Evolutionary conservation across 2,888 invertebrate species (phyloP).

Genomic region (Cheilosia soror): DNA sequence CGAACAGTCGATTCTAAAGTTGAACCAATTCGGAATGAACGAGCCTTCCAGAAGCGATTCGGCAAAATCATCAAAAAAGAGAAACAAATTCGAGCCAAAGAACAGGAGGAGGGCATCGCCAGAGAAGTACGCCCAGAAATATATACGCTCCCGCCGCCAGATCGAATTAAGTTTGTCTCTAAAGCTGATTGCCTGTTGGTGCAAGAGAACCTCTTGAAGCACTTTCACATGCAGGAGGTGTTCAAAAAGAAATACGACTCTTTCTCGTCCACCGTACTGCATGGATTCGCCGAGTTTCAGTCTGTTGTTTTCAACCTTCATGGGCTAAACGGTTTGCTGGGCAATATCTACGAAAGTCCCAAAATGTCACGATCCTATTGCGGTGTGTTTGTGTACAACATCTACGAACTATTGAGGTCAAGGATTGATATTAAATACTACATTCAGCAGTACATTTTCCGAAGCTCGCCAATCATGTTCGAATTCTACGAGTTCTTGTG

Average conservation of each 20-base stretch:
- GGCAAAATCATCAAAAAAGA: slow-evolving; percentile 80
- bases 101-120: slow-evolving; percentile 75
- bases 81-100: slow-evolving; percentile 78
- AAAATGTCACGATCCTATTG: slow-evolving; percentile 88
- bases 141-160: slow-evolving; percentile 76
- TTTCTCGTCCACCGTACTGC: slow-evolving; percentile 80
- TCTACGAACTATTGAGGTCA: slow-evolving; percentile 86
- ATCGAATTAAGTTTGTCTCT: slow-evolving; percentile 79
- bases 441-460: slow-evolving; percentile 84
- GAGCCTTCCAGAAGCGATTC: slow-evolving; percentile 80
- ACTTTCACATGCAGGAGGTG: slow-evolving; percentile 82
- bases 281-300: slow-evolving; percentile 83
- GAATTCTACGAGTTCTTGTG: slow-evolving; percentile 81
- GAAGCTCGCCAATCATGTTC: slow-evolving; percentile 81
- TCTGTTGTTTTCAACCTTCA: slow-evolving; percentile 81
- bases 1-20: slow-evolving; percentile 81
- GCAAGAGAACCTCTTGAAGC: slow-evolving; percentile 80
- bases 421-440: slow-evolving; percentile 85
- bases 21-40: slow-evolving; percentile 80
- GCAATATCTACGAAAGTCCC: slow-evolving; percentile 85
- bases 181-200: slow-evolving; percentile 81
- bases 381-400: slow-evolving; percentile 91
- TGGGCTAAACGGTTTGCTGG: slow-evolving; percentile 87
- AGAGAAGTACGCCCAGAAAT: slow-evolving; percentile 77
- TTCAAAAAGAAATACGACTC: slow-evolving; percentile 82